Percentiles rank a stretch among this genome's conserved stretches.
phyloP scores from a whole-genome alignment of 2,888 invertebrate species.

The Agonopterix arenella region DNA sequence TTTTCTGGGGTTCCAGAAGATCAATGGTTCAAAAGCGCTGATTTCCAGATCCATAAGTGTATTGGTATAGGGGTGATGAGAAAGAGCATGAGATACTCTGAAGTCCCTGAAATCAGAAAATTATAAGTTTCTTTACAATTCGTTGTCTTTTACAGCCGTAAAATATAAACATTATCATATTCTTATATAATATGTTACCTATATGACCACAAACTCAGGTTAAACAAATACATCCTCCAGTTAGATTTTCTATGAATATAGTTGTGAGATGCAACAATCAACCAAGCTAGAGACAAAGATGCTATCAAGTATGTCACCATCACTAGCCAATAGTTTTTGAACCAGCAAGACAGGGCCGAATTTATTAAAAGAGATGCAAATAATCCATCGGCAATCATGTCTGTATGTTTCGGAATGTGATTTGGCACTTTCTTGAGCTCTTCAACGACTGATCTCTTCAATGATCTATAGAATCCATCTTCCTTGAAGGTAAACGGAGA shows the following conservation, averaged over 20 bases:
- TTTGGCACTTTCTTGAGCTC: slow-evolving; percentile 74
- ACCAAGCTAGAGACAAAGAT: slow-evolving; percentile 75
- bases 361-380: slow-evolving; percentile 43
- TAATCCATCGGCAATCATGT: slow-evolving; percentile 51
- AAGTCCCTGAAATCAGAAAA: slow-evolving; percentile 74
- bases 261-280: slow-evolving; percentile 82
- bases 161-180: not conserved
- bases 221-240: slow-evolving; percentile 88
- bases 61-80: slow-evolving; percentile 88
- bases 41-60: slow-evolving; percentile 85
- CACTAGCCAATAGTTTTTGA: slow-evolving; percentile 34
- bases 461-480: slow-evolving; percentile 84
- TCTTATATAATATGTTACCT: slow-evolving; percentile 47
- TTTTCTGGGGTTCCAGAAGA: slow-evolving; percentile 81
- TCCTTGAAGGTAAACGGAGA: slow-evolving; percentile 85
- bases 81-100: slow-evolving; percentile 85
- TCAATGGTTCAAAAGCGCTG: slow-evolving; percentile 80
- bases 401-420: slow-evolving; percentile 23
- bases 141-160: too few relatives aligned
- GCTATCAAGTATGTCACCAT: slow-evolving; percentile 38
- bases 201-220: slow-evolving; percentile 81
- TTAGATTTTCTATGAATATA: slow-evolving; percentile 86
- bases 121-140: too few relatives aligned
- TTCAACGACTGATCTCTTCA: slow-evolving; percentile 76
- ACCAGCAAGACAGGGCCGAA: slow-evolving; percentile 43